Evolutionary conservation across 2,888 invertebrate species (phyloP), one percentile per base, ranked within the genome.

Genomic region (Polymixis lichenea): DNA sequence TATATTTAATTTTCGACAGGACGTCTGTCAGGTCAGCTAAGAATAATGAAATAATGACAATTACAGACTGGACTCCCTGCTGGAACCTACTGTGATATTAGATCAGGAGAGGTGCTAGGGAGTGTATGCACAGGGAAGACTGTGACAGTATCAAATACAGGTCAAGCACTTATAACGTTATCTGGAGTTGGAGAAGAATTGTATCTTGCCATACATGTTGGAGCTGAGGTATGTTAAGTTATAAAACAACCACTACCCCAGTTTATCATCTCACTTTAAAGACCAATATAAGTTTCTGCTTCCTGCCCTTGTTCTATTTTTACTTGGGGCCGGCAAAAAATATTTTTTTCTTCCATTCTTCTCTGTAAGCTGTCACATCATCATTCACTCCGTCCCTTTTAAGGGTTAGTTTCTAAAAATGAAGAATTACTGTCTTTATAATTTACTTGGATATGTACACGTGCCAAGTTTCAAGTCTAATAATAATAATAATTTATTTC

Each of bases 71-170:
- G 97, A 38, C 93, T 98, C 28, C 97, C 98, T 0, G 89, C 96
- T 82, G 98, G 98, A 0, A 94, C 88, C 1, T 98, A 98, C 91
- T 98, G 98, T 93, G 98, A 98, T 92, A 96, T 98, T 32, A 98
- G 98, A 84, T 97, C 97, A 46, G 98, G 98, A 2, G 89, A 90
- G 61, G 89, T 91, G n/a, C 80, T 86, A 2, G 92, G 93, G 22
- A 92, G 94, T n/a, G 78, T 85, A 0, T 98, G 98, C 89, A 97
- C 97, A 0, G 98, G 98, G 9, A 97, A 93, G 72, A 94, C 92
- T 22, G 94, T 98, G 1, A 93, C 89, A 0, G 98, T 98, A 0
- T 95, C 95, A 11, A 82, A 87, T 1, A 92, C 96, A 69, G 97
- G 97, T 0, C 90, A 84, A 11, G 97, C 97, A 0, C 86, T 94